A percentile compares a stretch with the other conserved stretches of the same genome.
Conservation (phyloP, 2,888 invertebrate genomes). For the Hecatera dysodea region DNA sequence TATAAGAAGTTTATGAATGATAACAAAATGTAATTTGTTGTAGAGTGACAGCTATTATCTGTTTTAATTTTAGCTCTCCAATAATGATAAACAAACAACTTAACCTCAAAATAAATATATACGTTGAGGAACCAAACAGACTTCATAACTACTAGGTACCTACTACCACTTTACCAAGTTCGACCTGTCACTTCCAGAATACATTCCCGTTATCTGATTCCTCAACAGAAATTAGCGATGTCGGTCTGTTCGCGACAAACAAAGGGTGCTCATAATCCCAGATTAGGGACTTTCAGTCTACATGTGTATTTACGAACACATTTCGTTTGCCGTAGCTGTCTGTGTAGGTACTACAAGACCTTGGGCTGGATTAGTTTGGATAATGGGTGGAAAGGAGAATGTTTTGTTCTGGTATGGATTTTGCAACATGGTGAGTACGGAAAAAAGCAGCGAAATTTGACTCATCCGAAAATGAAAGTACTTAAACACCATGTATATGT, state of each 20-base stretch:
- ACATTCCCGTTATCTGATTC: conserved; percentile 19
- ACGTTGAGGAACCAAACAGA: not conserved
- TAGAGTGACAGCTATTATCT: no score
- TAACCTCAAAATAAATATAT: not conserved
- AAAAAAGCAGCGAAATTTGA: not conserved
- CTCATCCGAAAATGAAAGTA: no score
- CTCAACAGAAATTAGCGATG: conserved; percentile 36
- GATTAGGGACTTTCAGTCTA: conserved; percentile 45
- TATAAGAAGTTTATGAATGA: no score
- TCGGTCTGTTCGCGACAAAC: conserved; percentile 45
- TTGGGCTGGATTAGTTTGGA: not conserved
- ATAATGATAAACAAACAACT: not conserved
- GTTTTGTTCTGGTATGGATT: not conserved
- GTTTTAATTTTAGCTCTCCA: no score
- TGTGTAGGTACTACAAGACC: not conserved
- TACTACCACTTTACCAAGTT: not conserved
- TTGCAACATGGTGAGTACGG: not conserved
- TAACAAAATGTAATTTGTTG: no score
- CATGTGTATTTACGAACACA: conserved; percentile 9
- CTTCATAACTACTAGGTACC: not conserved
- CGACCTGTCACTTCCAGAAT: conserved; percentile 25
- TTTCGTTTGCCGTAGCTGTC: not conserved
- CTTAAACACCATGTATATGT: no score
- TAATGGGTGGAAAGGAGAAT: not conserved
- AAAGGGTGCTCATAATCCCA: conserved; percentile 51